Percentiles rank a stretch among this genome's conserved stretches.
phyloP scores from a whole-genome alignment of 2,113 vertebrate species.

The Prolemur simus region DNA sequence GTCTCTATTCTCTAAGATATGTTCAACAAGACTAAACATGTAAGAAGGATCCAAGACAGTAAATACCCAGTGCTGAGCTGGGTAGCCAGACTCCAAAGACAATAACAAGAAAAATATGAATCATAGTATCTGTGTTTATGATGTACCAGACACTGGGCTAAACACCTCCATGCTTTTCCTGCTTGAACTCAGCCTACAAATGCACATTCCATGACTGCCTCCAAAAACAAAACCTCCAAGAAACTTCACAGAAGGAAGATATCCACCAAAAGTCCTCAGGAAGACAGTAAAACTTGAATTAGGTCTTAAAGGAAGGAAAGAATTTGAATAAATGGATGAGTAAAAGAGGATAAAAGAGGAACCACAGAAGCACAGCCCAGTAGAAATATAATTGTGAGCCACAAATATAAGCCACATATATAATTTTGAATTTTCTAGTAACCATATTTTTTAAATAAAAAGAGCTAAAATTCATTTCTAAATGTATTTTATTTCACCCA shows the following conservation, averaged over 20 bases:
- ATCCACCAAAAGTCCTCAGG: not conserved
- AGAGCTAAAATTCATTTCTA: constrained; percentile 1
- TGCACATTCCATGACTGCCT: not conserved
- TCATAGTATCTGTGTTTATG: not conserved
- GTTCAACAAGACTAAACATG: not conserved
- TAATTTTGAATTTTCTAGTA: not conserved
- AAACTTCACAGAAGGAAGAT: not conserved
- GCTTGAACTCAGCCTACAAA: not conserved
- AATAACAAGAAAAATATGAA: not conserved
- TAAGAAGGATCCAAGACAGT: not conserved
- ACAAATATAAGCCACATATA: not conserved
- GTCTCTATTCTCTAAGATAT: not conserved
- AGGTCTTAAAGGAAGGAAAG: not conserved
- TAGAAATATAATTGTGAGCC: not conserved
- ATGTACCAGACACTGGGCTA: not conserved
- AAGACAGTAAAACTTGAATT: not conserved
- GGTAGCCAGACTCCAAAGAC: not conserved
- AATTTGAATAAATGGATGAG: not conserved
- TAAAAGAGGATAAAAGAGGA: too few species aligned
- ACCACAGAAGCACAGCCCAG: not conserved
- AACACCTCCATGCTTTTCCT: not conserved
- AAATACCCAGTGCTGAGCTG: not conserved
- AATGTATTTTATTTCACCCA: not conserved
- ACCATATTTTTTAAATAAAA: not conserved
- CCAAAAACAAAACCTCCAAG: not conserved